Conservation (phyloP, 1,140 invertebrate species). For the Mylabris phalerata region DNA sequence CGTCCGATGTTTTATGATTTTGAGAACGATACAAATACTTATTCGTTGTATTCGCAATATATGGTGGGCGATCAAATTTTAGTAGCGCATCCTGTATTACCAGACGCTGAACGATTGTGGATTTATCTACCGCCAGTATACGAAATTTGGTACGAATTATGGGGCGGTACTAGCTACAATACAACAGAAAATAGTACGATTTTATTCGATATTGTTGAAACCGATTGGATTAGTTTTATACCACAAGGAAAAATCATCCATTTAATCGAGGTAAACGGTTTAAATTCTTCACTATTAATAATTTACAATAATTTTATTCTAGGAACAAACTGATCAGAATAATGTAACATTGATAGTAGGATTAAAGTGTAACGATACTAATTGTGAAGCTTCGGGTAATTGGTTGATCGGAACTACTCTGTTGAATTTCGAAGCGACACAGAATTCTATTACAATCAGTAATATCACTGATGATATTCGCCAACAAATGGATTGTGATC, state of each 20-base stretch:
- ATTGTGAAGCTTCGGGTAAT: neutral
- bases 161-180: slow-evolving; percentile 33
- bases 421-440: neutral
- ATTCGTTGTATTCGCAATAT: slow-evolving; percentile 35
- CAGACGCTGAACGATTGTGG: slow-evolving; percentile 17
- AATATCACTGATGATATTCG: no score
- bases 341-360: neutral
- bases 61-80: slow-evolving; percentile 37
- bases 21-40: slow-evolving; percentile 28
- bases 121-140: slow-evolving; percentile 33
- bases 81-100: slow-evolving; percentile 33
- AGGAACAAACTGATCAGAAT: no score
- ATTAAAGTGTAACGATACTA: neutral
- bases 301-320: no score
- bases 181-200: slow-evolving; percentile 19
- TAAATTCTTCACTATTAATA: no score
- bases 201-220: slow-evolving; percentile 30
- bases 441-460: neutral
- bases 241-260: slow-evolving; percentile 34
- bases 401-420: neutral
- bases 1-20: slow-evolving; percentile 43
- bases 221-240: slow-evolving; percentile 36
- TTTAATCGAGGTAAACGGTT: no score
- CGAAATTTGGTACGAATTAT: slow-evolving; percentile 38
- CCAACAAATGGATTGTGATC: no score